phyloP scores from a whole-genome alignment of 2,113 vertebrate genomes.

The Chloebia gouldiae region DNA sequence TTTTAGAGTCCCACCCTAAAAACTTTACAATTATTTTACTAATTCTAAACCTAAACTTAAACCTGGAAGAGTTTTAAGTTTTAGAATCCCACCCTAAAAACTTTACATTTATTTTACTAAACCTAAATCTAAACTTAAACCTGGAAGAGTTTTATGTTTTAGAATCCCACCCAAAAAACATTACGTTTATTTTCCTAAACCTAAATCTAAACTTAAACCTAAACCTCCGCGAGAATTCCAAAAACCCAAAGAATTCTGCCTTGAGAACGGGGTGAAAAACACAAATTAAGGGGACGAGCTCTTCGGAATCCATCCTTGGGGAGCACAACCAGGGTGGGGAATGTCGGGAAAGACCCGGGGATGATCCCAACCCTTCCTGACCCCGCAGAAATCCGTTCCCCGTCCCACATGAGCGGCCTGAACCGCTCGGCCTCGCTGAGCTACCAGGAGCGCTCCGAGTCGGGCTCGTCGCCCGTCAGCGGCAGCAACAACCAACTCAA shows the following conservation, averaged over 20 bases:
- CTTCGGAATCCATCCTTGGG: not conserved
- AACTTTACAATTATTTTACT: no score
- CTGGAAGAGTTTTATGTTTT: no score
- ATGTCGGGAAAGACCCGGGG: rapidly evolving
- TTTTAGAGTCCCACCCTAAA: no score
- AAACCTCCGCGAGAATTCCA: not conserved
- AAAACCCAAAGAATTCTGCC: not conserved
- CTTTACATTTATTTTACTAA: no score
- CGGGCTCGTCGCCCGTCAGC: conserved; percentile 48
- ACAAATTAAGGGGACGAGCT: not conserved
- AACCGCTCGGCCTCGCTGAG: conserved; percentile 89
- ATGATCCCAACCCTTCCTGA: rapidly evolving
- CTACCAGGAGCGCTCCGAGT: conserved; percentile 82
- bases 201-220: no score
- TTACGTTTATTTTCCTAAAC: no score
- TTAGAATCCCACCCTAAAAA: no score
- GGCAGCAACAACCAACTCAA: conserved; percentile 84
- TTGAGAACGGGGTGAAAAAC: rapidly evolving
- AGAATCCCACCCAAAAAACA: no score
- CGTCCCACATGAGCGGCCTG: conserved; percentile 80
- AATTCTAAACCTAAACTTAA: no score
- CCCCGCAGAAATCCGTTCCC: conserved; percentile 85
- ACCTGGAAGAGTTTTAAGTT: no score
- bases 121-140: no score
- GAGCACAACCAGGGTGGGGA: not conserved